A percentile compares a stretch with the other conserved stretches of the same genome.
Evolutionary conservation across 2,888 invertebrate species (phyloP).

Genomic region (Lycophotia porphyrea): DNA sequence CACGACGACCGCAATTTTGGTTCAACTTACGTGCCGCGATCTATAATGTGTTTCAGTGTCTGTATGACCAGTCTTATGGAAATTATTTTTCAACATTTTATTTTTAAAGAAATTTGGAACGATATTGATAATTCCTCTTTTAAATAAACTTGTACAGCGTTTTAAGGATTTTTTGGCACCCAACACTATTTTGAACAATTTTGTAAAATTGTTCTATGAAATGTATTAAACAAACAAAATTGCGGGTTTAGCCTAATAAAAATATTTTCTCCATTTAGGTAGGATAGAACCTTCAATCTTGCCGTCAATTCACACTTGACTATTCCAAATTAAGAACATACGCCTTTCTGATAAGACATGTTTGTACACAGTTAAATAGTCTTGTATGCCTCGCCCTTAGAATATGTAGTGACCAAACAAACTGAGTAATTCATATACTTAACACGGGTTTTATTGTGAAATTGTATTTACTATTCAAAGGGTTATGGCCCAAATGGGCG

Average conservation of each 20-base stretch:
- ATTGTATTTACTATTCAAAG: not conserved
- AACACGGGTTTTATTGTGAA: conserved; percentile 4
- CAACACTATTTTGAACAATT: no score
- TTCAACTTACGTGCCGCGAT: no score
- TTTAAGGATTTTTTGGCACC: not conserved
- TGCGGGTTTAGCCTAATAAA: no score
- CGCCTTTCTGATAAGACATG: conserved; percentile 64
- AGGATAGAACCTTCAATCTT: conserved; percentile 25
- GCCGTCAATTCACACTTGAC: conserved; percentile 40
- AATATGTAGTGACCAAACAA: conserved; percentile 63
- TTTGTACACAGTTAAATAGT: conserved; percentile 72
- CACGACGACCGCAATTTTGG: no score
- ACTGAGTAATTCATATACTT: conserved; percentile 37
- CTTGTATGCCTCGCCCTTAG: conserved; percentile 68
- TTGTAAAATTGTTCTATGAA: not conserved
- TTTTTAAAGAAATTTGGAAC: not conserved
- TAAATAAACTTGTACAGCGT: not conserved
- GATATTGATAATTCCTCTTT: not conserved
- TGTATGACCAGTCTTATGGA: no score
- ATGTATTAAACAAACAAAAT: not conserved
- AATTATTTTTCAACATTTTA: not conserved
- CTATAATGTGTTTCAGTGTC: no score
- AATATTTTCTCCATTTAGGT: no score
- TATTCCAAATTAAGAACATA: conserved; percentile 59
- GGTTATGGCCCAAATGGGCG: not conserved